These are phyloP conservation scores for Poeciliopsis occidentalis DNA, from an alignment of 2,113 vertebrate genomes.

Conservation along the genomic window DNA sequence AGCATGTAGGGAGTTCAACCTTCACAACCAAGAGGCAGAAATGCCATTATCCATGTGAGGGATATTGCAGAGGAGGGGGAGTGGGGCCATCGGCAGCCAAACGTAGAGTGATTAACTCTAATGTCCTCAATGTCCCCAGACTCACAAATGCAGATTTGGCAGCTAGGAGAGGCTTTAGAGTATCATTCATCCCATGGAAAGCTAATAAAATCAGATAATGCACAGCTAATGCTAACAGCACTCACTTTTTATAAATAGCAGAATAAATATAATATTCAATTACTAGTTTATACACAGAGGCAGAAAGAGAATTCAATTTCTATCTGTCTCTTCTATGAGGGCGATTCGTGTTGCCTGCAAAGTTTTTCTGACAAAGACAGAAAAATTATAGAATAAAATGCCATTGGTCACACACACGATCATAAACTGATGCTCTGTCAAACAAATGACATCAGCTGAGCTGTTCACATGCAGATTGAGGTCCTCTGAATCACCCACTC, in stretches of 20 bases:
- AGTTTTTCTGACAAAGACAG: conserved; percentile 31
- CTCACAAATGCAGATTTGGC: conserved; percentile 65
- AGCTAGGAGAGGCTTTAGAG: conserved; percentile 37
- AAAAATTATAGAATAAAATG: conserved; percentile 38
- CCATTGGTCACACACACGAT: conserved; percentile 37
- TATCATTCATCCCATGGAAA: conserved; percentile 34
- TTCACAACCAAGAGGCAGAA: conserved; percentile 61
- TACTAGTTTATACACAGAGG: conserved; percentile 43
- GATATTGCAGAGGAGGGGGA: conserved; percentile 14
- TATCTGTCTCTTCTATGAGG: conserved; percentile 24
- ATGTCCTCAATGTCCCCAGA: conserved; percentile 67
- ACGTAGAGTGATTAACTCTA: conserved; percentile 68
- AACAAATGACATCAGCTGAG: background rate
- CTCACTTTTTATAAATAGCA: conserved; percentile 32
- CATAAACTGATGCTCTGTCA: conserved; percentile 16
- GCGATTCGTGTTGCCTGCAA: conserved; percentile 5
- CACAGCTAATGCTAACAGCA: conserved; percentile 47
- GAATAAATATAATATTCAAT: conserved; percentile 57
- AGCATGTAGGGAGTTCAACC: conserved; percentile 65
- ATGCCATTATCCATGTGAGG: conserved; percentile 66
- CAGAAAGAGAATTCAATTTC: conserved; percentile 29
- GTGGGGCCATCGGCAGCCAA: conserved; percentile 34
- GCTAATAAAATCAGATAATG: conserved; percentile 59
- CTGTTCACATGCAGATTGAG: conserved; percentile 18
- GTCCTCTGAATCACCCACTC: conserved; percentile 15